phyloP scores from a whole-genome alignment of 2,888 invertebrate genomes.

The Clostera curtula region DNA sequence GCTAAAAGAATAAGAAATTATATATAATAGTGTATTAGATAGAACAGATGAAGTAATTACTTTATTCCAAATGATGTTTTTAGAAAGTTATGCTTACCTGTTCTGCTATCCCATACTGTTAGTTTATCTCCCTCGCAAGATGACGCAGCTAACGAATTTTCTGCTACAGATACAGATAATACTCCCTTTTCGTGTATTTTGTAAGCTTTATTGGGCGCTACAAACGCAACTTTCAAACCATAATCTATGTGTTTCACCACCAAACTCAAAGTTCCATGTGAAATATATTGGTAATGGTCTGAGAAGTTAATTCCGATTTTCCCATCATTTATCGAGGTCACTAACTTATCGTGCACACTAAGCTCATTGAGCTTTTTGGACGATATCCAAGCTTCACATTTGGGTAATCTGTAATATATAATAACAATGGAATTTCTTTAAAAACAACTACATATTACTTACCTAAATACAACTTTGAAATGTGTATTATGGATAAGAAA shows the following conservation, averaged over 20 bases:
- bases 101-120: conserved; percentile 78
- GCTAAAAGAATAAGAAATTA: no score
- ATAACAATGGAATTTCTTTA: not conserved
- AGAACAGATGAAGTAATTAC: conserved; percentile 2
- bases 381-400: conserved; percentile 67
- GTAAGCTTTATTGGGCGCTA: conserved; percentile 66
- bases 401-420: conserved; percentile 48
- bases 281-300: conserved; percentile 53
- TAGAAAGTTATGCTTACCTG: conserved; percentile 47
- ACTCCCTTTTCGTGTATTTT: conserved; percentile 66
- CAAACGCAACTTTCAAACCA: conserved; percentile 60
- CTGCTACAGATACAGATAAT: conserved; percentile 72
- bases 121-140: conserved; percentile 75
- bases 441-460: not conserved
- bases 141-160: conserved; percentile 77
- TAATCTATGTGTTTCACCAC: conserved; percentile 59
- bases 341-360: conserved; percentile 56
- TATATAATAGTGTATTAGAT: conserved; percentile 1
- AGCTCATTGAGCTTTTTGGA: conserved; percentile 55
- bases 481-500: conserved; percentile 2
- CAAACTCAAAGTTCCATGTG: conserved; percentile 51
- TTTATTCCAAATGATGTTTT: no score
- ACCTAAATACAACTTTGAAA: not conserved
- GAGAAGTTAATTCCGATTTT: conserved; percentile 57
- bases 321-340: conserved; percentile 47